These are phyloP conservation scores for Uloborus diversus DNA, from an alignment of 1,140 invertebrate genomes.

Conservation along the genomic window DNA sequence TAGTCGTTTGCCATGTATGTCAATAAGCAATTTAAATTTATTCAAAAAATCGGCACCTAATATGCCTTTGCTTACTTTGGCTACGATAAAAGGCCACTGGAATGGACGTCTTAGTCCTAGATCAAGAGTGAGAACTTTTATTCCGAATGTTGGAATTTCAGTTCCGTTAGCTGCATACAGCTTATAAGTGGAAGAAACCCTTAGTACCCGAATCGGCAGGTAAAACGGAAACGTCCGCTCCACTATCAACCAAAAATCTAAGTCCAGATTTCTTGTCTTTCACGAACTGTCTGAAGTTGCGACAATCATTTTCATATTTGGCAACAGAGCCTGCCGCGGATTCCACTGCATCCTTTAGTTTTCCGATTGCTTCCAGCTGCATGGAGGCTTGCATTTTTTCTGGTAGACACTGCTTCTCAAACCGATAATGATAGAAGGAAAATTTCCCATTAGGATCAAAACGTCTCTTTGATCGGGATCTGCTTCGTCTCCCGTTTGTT, in stretches of 20 bases:
- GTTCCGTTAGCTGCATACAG: slow-evolving; percentile 21
- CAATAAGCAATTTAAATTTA: slow-evolving; percentile 15
- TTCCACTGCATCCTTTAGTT: neutral
- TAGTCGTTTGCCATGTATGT: neutral
- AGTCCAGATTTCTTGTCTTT: neutral
- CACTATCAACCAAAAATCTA: slow-evolving; percentile 9
- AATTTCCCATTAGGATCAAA: neutral
- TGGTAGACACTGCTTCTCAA: neutral
- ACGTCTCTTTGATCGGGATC: neutral
- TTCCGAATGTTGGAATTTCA: slow-evolving; percentile 12
- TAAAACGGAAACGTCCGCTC: slow-evolving; percentile 6
- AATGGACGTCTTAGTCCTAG: slow-evolving; percentile 1
- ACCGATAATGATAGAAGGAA: neutral
- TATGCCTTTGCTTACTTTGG: slow-evolving; percentile 10
- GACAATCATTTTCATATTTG: neutral
- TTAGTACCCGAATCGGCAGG: neutral
- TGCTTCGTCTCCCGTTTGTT: too few species aligned
- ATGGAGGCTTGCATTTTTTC: neutral
- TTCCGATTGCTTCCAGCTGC: neutral
- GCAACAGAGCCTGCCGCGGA: neutral
- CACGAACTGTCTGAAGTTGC: neutral
- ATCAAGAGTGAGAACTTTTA: slow-evolving; percentile 1
- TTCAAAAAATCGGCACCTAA: slow-evolving; percentile 20
- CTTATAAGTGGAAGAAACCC: neutral
- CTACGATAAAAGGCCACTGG: neutral